Evolutionary conservation across 2,113 vertebrate species (phyloP).

Genomic region (Lepisosteus oculatus): DNA sequence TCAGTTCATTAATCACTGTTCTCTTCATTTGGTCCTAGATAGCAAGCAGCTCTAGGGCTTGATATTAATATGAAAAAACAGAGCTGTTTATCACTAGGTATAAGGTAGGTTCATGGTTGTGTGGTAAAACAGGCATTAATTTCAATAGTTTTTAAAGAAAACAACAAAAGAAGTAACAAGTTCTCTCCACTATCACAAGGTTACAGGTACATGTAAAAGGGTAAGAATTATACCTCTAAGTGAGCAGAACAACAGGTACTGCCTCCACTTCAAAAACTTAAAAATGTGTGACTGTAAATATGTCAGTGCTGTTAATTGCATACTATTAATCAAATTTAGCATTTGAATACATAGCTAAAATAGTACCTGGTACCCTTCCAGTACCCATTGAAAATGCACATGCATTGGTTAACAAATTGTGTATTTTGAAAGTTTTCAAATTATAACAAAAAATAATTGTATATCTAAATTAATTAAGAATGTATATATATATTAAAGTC

Average conservation of each 20-base stretch:
- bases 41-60: constrained; percentile 62
- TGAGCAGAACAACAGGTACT: neutral
- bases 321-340: constrained; percentile 13
- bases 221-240: constrained; percentile 17
- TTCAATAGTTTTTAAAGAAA: constrained; percentile 13
- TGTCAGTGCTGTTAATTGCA: neutral
- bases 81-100: constrained; percentile 61
- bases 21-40: constrained; percentile 73
- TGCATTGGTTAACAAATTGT: no score
- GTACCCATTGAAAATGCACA: no score
- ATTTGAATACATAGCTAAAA: neutral
- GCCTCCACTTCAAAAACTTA: neutral
- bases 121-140: constrained; percentile 31
- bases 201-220: neutral
- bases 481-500: no score
- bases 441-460: no score
- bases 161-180: neutral
- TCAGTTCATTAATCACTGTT: constrained; percentile 73
- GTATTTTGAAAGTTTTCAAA: no score
- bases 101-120: constrained; percentile 25
- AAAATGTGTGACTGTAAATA: neutral
- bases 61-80: constrained; percentile 68
- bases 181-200: neutral
- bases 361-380: neutral
- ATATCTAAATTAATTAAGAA: no score